Percentiles rank a stretch among this genome's conserved stretches.
Evolutionary conservation across 2,888 invertebrate species (phyloP).

Genomic region (Drosophila buzzatii): DNA sequence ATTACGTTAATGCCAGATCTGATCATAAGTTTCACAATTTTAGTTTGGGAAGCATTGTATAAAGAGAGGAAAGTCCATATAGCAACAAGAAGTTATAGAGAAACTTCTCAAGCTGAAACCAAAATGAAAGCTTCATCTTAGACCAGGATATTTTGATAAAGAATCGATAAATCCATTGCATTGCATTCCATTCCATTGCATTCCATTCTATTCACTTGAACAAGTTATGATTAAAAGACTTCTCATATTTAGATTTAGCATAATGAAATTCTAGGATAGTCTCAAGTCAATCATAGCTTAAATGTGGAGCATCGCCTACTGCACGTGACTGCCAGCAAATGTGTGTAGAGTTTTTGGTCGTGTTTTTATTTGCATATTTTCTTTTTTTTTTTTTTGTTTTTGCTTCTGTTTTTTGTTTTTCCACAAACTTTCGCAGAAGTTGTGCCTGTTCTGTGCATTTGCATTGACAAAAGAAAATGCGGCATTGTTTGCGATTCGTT

Average conservation of each 20-base stretch:
- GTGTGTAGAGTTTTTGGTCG: constrained; percentile 34
- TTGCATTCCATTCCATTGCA: no score
- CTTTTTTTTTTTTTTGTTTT: constrained; percentile 17
- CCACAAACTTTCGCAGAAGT: constrained; percentile 59
- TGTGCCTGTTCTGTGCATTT: constrained; percentile 39
- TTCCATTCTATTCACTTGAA: no score
- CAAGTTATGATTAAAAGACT: background rate
- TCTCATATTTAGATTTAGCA: background rate
- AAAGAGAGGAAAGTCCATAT: no score
- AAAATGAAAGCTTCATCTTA: no score
- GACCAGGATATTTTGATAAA: background rate
- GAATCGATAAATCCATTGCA: background rate
- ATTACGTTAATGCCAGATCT: no score
- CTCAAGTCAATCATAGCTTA: constrained; percentile 7
- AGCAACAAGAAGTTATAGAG: no score
- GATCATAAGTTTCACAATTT: no score
- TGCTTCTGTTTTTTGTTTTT: no score
- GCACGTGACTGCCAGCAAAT: constrained; percentile 64
- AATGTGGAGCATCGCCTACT: constrained; percentile 21
- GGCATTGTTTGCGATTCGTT: constrained; percentile 57
- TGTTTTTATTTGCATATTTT: constrained; percentile 49
- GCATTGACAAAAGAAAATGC: constrained; percentile 60
- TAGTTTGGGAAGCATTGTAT: no score
- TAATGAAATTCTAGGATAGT: constrained; percentile 11
- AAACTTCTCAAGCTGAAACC: no score